phyloP scores from a whole-genome alignment of 1,140 invertebrate species.

The Tribolium castaneum region DNA sequence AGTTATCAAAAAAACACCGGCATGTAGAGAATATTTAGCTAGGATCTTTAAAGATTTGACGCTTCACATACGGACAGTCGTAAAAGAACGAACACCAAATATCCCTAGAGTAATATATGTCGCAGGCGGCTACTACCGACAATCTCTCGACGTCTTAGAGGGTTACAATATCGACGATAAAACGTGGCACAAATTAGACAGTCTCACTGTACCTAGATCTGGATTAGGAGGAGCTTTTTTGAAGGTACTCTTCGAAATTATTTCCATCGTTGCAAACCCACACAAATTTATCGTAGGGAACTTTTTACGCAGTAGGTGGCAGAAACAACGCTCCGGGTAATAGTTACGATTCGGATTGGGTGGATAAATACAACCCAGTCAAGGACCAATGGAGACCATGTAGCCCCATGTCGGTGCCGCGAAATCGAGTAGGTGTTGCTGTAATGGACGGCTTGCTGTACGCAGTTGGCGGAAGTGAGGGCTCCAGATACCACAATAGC shows the following conservation, averaged over 20 bases:
- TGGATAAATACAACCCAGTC: conserved; percentile 83
- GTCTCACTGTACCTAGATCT: conserved; percentile 84
- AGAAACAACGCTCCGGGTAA: conserved; percentile 87
- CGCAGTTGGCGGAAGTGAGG: conserved; percentile 89
- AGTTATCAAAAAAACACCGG: conserved; percentile 86
- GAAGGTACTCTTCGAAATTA: conserved; percentile 67
- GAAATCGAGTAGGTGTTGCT: conserved; percentile 90
- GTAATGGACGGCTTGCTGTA: conserved; percentile 92
- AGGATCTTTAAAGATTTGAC: conserved; percentile 91
- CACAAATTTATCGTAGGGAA: conserved; percentile 67
- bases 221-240: conserved; percentile 89
- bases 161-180: conserved; percentile 88
- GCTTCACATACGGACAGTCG: conserved; percentile 81
- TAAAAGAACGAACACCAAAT: conserved; percentile 86
- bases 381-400: conserved; percentile 83
- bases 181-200: conserved; percentile 82
- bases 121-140: conserved; percentile 87
- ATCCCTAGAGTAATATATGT: conserved; percentile 89
- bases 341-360: conserved; percentile 83
- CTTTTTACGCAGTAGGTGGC: conserved; percentile 92
- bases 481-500: conserved; percentile 82
- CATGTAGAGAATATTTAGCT: conserved; percentile 89
- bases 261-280: not conserved
- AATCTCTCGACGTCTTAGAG: conserved; percentile 88
- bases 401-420: conserved; percentile 83